Conservation (phyloP, 2,113 vertebrate genomes). For the Machaerirhynchus nigripectus region DNA sequence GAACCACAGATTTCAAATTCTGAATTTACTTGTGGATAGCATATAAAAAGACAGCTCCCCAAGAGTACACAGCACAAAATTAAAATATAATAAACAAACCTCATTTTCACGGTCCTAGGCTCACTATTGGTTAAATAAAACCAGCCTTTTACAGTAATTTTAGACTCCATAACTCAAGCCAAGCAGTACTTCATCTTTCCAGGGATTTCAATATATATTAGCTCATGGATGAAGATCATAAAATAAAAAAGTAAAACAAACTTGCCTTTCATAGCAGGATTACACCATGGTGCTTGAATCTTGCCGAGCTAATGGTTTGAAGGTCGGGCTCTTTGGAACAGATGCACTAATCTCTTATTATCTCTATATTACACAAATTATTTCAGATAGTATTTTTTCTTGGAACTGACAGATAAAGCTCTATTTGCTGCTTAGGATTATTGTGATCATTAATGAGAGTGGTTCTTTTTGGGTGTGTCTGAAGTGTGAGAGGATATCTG, state of each 20-base stretch:
- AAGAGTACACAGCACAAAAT: neutral
- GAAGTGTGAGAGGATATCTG: neutral
- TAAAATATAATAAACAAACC: neutral
- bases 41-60: neutral
- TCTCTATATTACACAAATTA: slow-evolving; percentile 31
- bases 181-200: neutral
- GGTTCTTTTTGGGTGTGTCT: neutral
- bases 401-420: slow-evolving; percentile 6
- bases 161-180: neutral
- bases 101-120: neutral
- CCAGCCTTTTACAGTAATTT: slow-evolving; percentile 6
- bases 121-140: neutral
- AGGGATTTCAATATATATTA: slow-evolving; percentile 3
- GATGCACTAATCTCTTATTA: slow-evolving; percentile 55
- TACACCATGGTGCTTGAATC: neutral
- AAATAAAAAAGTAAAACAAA: slow-evolving; percentile 38
- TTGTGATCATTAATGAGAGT: slow-evolving; percentile 37
- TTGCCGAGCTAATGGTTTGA: slow-evolving; percentile 33
- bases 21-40: neutral
- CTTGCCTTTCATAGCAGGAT: slow-evolving; percentile 44
- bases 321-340: slow-evolving; percentile 45
- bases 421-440: slow-evolving; percentile 35
- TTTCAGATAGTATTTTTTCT: slow-evolving; percentile 37
- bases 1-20: neutral
- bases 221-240: neutral